A percentile compares a stretch with the other conserved stretches of the same genome.
Conservation (phyloP, 2,113 vertebrate species). For the Proteles cristata region DNA sequence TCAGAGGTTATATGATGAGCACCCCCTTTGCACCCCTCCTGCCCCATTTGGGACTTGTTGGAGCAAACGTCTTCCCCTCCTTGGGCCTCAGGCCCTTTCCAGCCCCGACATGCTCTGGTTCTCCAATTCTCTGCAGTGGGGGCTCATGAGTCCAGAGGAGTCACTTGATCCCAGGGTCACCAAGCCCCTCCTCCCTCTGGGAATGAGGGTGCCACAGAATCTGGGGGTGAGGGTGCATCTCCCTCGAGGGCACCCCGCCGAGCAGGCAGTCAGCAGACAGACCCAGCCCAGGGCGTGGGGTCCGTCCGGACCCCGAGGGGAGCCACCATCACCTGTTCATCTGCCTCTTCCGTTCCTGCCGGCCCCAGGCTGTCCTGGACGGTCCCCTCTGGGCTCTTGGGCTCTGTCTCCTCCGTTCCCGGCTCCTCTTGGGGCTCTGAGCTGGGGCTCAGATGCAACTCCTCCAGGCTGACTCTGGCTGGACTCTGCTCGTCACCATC, state of each 20-base stretch:
- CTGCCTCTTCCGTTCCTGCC: neutral
- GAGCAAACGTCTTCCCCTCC: neutral
- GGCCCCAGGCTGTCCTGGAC: rapidly evolving
- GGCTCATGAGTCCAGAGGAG: neutral
- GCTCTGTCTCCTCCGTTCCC: constrained; percentile 72
- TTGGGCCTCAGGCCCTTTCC: neutral
- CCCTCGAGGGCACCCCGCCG: neutral
- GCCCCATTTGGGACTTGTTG: neutral
- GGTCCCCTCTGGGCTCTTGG: rapidly evolving
- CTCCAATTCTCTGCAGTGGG: neutral
- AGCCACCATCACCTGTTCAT: neutral
- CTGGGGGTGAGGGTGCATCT: neutral
- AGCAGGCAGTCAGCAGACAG: neutral
- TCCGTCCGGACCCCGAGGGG: rapidly evolving
- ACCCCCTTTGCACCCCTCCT: neutral
- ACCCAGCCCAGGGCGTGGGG: rapidly evolving
- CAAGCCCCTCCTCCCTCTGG: neutral
- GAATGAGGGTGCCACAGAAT: neutral
- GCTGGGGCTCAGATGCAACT: constrained; percentile 83
- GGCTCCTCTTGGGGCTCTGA: constrained; percentile 79
- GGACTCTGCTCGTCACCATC: constrained; percentile 74
- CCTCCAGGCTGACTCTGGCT: constrained; percentile 86
- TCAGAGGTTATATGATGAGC: rapidly evolving
- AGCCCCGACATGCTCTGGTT: neutral
- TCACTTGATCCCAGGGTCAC: neutral